A percentile compares a stretch with the other conserved stretches of the same genome.
phyloP scores from a whole-genome alignment of 1,140 invertebrate genomes.

The Notospermus geniculatus region DNA sequence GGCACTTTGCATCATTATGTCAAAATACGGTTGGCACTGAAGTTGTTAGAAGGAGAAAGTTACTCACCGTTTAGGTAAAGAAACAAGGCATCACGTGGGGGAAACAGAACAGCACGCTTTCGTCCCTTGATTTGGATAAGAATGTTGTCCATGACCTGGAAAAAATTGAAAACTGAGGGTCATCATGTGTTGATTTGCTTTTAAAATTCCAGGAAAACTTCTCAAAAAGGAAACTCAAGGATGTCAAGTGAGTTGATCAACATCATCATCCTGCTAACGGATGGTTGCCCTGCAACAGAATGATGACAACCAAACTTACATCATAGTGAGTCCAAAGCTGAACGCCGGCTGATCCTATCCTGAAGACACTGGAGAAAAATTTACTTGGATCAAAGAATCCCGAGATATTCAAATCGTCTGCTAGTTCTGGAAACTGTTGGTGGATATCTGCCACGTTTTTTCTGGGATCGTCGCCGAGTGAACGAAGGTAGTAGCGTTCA shows the following conservation, averaged over 20 bases:
- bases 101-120: constrained; percentile 61
- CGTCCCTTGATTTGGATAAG: constrained; percentile 61
- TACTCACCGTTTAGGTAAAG: constrained; percentile 61
- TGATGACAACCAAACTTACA: constrained; percentile 49
- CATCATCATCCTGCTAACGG: too few relatives aligned
- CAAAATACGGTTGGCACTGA: too few relatives aligned
- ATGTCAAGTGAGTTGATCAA: too few relatives aligned
- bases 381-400: constrained; percentile 52
- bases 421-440: constrained; percentile 57
- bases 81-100: constrained; percentile 59
- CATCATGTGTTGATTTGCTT: too few relatives aligned
- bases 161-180: constrained; percentile 9
- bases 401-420: constrained; percentile 58
- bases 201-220: too few relatives aligned
- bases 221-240: too few relatives aligned
- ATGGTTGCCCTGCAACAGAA: too few relatives aligned
- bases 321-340: constrained; percentile 68
- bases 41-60: too few relatives aligned
- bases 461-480: constrained; percentile 60
- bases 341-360: constrained; percentile 59
- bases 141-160: constrained; percentile 63
- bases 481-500: constrained; percentile 62
- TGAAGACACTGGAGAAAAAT: constrained; percentile 64
- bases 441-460: constrained; percentile 60
- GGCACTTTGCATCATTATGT: too few relatives aligned